A percentile compares a stretch with the other conserved stretches of the same genome.
These are phyloP conservation scores for Lagria hirta DNA, from an alignment of 2,888 invertebrate genomes.

Conservation along the genomic window DNA sequence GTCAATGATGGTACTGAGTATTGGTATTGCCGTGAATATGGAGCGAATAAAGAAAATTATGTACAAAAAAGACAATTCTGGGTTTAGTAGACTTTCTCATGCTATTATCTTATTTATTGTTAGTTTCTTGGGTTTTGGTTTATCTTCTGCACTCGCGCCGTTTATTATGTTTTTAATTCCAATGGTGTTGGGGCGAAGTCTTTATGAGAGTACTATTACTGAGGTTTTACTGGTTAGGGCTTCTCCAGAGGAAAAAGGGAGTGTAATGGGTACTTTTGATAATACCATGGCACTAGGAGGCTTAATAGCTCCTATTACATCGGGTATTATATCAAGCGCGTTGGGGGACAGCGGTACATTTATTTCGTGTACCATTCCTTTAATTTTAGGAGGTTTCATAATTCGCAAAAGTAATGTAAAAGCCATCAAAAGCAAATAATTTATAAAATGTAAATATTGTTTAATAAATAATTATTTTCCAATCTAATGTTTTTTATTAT, in stretches of 20 bases:
- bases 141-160: conserved; percentile 2
- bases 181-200: not conserved
- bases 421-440: too few relatives aligned
- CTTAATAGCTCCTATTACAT: conserved; percentile 15
- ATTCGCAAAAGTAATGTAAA: too few relatives aligned
- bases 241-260: conserved; percentile 16
- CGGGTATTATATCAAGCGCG: conserved; percentile 11
- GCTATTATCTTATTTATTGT: conserved; percentile 6
- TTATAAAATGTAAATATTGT: too few relatives aligned
- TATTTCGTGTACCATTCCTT: conserved; percentile 10
- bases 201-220: conserved; percentile 15
- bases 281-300: conserved; percentile 14
- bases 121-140: conserved; percentile 8
- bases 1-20: conserved; percentile 5
- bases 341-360: conserved; percentile 12
- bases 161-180: conserved; percentile 9
- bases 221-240: conserved; percentile 16
- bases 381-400: too few relatives aligned
- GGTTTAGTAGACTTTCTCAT: conserved; percentile 15
- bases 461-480: too few relatives aligned
- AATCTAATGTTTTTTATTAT: too few relatives aligned
- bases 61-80: conserved; percentile 11
- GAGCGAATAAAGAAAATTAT: conserved; percentile 7
- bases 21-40: conserved; percentile 10
- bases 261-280: conserved; percentile 22